Evolutionary conservation across 2,888 invertebrate species (phyloP).

Genomic region (Tipula vernalis): DNA sequence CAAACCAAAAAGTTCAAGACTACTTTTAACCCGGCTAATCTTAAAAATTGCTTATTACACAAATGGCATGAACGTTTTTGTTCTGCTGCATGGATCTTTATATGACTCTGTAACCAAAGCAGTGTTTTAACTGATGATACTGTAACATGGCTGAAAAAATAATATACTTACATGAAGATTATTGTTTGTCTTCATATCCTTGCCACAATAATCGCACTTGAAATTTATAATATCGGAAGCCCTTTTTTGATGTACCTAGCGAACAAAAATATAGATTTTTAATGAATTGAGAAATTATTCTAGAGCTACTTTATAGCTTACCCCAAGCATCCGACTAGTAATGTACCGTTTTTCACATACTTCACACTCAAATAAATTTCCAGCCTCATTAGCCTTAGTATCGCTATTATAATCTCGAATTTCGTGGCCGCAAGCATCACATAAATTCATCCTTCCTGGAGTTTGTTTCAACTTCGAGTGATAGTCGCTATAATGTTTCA

Average conservation of each 20-base stretch:
- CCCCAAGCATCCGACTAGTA: not conserved
- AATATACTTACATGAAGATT: not conserved
- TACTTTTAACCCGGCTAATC: not conserved
- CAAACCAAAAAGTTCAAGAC: not conserved
- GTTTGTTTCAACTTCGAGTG: not conserved
- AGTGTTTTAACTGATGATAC: not conserved
- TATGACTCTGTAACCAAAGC: not conserved
- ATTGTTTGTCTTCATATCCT: not conserved
- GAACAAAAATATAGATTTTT: not conserved
- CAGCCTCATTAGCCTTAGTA: not conserved
- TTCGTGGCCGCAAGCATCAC: not conserved
- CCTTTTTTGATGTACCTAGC: not conserved
- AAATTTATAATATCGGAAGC: not conserved
- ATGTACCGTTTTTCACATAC: not conserved
- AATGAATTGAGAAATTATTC: not conserved
- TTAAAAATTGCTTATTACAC: not conserved
- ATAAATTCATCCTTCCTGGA: not conserved
- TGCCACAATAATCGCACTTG: not conserved
- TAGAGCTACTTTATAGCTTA: not conserved
- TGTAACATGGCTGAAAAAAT: not conserved
- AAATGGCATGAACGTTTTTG: not conserved
- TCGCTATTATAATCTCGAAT: not conserved
- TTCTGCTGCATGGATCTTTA: not conserved
- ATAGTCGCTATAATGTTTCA: not conserved
- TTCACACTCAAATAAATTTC: not conserved